Conservation (phyloP, 2,888 invertebrate genomes). For the Malachius bipustulatus region DNA sequence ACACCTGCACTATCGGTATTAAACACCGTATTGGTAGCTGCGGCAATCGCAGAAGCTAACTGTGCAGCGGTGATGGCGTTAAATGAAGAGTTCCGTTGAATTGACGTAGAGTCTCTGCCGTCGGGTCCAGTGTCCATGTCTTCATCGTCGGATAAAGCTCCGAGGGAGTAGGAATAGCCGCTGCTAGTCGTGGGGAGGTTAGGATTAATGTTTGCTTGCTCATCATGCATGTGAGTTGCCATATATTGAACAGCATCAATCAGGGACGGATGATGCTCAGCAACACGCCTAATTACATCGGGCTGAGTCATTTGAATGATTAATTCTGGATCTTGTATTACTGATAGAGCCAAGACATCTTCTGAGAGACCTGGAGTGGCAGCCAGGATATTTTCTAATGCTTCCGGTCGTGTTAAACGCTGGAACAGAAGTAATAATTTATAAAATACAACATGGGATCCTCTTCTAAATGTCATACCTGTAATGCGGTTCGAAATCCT, state of each 20-base stretch:
- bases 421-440: neutral
- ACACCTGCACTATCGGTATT: slow-evolving; percentile 26
- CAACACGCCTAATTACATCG: slow-evolving; percentile 53
- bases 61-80: slow-evolving; percentile 60
- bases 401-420: neutral
- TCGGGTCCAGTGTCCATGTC: slow-evolving; percentile 42
- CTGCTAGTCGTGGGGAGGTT: slow-evolving; percentile 40
- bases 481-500: neutral
- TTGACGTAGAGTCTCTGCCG: slow-evolving; percentile 24
- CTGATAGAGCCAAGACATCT: slow-evolving; percentile 61
- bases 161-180: slow-evolving; percentile 41
- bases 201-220: slow-evolving; percentile 41
- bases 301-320: slow-evolving; percentile 57
- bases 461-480: slow-evolving; percentile 1
- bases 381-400: slow-evolving; percentile 34
- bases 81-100: slow-evolving; percentile 31
- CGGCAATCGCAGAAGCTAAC: slow-evolving; percentile 60
- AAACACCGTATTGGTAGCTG: slow-evolving; percentile 36
- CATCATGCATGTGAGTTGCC: slow-evolving; percentile 43
- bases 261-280: slow-evolving; percentile 56
- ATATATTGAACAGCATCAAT: slow-evolving; percentile 57
- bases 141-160: slow-evolving; percentile 42
- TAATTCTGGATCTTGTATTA: slow-evolving; percentile 66
- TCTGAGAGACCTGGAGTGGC: slow-evolving; percentile 55
- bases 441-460: no score